Evolutionary conservation across 2,113 vertebrate genomes (phyloP), one percentile per base, ranked within the genome.

Genomic region (Forbesichthys agassizii): DNA sequence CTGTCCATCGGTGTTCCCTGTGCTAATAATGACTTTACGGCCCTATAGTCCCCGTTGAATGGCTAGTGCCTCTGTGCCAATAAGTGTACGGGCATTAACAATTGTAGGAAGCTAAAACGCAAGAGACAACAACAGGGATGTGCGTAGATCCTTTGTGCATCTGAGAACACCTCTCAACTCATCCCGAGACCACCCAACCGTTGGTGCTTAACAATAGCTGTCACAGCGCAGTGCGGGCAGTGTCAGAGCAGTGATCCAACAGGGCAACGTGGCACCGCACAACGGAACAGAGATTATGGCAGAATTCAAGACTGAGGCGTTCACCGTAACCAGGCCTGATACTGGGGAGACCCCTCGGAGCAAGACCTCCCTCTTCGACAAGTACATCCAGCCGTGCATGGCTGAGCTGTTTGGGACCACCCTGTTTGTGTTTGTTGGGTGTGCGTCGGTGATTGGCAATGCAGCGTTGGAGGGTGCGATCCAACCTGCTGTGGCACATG

Each of bases 401-500:
- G 95, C 90, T 0, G 96, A 98, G 88, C 77, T 96, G 70, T 58
- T 96, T 59, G 96, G 95, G 69, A 93, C 82, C 0, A 6, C 87
- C 3, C 81, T 96, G 73, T 96, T 98, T 78, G 88, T 95, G 73
- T 96, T 95, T 79, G 64, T 90, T 0, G 95, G 95, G 9, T 96
- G 95, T 60, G 64, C 93, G 1, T 93, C 95, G 0, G 94, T 93
- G 11, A 75, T 96, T 0, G 90, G 94, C 56, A 90, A 93, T 0
- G 0, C 5, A 0, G 58, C 0, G 0, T 1, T 11, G 71, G 69
- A 61, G 0, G 94, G 94, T 14, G 20, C 71, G 52, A 67, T 95
- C 67, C 95, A 96, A 88, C 94, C 95, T 0, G 96, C 96, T 0
- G 77, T 96, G 87, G 95, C 92, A 0, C 96, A 98, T 0, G 95